phyloP scores from a whole-genome alignment of 1,140 invertebrate species.

The Palaemon carinicauda region DNA sequence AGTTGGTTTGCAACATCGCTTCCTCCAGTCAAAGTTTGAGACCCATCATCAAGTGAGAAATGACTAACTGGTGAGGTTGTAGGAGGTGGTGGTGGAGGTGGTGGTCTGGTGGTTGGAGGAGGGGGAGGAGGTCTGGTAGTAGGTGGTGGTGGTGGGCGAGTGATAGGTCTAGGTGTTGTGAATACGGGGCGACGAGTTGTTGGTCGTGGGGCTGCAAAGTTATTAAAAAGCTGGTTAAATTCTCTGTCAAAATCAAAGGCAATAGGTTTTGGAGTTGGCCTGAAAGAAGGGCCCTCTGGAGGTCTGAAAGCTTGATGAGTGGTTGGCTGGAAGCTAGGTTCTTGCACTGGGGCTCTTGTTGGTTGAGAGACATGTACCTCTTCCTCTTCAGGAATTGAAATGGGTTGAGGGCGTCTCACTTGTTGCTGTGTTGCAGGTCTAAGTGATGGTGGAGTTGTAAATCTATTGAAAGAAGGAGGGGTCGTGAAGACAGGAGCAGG shows the following conservation, averaged over 20 bases:
- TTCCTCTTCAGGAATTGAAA: neutral
- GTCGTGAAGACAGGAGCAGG: slow-evolving; percentile 3
- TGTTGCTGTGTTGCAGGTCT: neutral
- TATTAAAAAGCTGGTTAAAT: slow-evolving; percentile 42
- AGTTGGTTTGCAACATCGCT: slow-evolving; percentile 49
- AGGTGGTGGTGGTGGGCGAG: slow-evolving; percentile 11
- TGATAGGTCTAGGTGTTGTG: neutral
- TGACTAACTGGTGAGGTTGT: neutral
- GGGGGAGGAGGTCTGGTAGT: slow-evolving; percentile 32
- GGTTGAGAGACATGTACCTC: neutral
- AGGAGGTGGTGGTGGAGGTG: neutral
- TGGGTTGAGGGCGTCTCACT: neutral
- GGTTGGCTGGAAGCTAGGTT: neutral
- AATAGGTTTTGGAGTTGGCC: slow-evolving; percentile 27
- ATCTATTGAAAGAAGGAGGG: neutral
- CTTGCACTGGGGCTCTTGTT: neutral
- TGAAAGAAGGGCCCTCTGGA: neutral
- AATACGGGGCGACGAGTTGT: slow-evolving; percentile 25
- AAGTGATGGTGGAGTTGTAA: slow-evolving; percentile 20
- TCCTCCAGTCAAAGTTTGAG: neutral
- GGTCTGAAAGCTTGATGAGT: neutral
- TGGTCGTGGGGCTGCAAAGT: slow-evolving; percentile 25
- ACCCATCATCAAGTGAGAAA: slow-evolving; percentile 54
- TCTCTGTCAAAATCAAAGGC: slow-evolving; percentile 54
- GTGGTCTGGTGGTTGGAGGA: slow-evolving; percentile 6